These are phyloP conservation scores for Pachyseris speciosa DNA, from an alignment of 64 coral and sea anemone genomes.

Conservation along the genomic window DNA sequence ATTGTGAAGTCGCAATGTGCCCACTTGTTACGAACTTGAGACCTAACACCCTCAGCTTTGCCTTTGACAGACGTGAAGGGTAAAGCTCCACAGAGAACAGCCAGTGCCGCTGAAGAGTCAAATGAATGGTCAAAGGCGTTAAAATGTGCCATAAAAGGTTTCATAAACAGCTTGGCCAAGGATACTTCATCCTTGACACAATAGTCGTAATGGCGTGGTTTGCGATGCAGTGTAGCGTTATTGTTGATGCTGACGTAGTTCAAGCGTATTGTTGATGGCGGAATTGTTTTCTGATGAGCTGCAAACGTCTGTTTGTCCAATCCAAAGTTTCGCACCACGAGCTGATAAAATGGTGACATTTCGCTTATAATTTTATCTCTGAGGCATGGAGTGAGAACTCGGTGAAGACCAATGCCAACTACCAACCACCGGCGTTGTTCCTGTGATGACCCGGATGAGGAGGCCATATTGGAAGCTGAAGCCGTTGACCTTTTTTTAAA, in stretches of 20 bases:
- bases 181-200: not conserved
- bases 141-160: not conserved
- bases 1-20: not conserved
- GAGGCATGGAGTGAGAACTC: not conserved
- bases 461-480: too few species aligned
- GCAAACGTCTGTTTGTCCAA: not conserved
- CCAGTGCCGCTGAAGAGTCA: not conserved
- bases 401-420: not conserved
- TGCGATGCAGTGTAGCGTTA: not conserved
- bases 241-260: not conserved
- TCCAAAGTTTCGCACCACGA: not conserved
- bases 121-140: not conserved
- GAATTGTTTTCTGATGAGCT: not conserved
- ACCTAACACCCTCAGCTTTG: not conserved
- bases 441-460: not conserved
- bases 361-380: not conserved
- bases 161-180: not conserved
- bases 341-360: not conserved
- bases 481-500: too few species aligned
- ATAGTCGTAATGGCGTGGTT: not conserved
- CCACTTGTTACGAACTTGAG: not conserved
- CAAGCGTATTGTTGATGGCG: not conserved
- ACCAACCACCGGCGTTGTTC: not conserved
- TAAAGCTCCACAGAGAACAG: not conserved
- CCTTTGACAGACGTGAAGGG: not conserved